Conservation (phyloP, 2,888 invertebrate species). For the Andrena praecox region DNA sequence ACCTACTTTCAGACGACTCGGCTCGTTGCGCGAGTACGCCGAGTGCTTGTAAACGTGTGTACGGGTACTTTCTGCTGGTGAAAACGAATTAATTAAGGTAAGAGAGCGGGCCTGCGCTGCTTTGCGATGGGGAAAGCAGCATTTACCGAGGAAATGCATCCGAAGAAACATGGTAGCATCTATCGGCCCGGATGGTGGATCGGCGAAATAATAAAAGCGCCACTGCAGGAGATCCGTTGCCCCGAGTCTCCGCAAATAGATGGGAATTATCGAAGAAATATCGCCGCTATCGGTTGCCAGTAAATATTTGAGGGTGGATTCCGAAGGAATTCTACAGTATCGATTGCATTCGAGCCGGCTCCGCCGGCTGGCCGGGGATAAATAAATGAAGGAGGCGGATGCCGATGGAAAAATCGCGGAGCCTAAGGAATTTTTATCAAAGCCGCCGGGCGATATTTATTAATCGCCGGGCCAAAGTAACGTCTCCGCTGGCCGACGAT, state of each 20-base stretch:
- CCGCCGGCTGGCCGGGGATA: not conserved
- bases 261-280: not conserved
- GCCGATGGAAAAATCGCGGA: not conserved
- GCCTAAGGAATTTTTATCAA: not conserved
- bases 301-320: not conserved
- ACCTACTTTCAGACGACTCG: slow-evolving; percentile 18
- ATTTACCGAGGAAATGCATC: no score
- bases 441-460: not conserved
- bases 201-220: not conserved
- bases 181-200: not conserved
- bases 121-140: no score
- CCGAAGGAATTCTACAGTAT: not conserved
- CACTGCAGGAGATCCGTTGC: not conserved
- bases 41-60: slow-evolving; percentile 4
- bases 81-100: slow-evolving; percentile 41
- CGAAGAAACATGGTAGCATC: not conserved
- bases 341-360: not conserved
- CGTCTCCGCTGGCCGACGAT: not conserved
- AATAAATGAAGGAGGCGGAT: not conserved
- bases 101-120: not conserved
- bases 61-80: not conserved
- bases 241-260: not conserved
- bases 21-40: slow-evolving; percentile 13
- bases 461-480: not conserved
- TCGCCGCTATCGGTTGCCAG: not conserved